Evolutionary conservation across 2,888 invertebrate species (phyloP), one percentile per base, ranked within the genome.

Genomic region (Orthosia gothica): DNA sequence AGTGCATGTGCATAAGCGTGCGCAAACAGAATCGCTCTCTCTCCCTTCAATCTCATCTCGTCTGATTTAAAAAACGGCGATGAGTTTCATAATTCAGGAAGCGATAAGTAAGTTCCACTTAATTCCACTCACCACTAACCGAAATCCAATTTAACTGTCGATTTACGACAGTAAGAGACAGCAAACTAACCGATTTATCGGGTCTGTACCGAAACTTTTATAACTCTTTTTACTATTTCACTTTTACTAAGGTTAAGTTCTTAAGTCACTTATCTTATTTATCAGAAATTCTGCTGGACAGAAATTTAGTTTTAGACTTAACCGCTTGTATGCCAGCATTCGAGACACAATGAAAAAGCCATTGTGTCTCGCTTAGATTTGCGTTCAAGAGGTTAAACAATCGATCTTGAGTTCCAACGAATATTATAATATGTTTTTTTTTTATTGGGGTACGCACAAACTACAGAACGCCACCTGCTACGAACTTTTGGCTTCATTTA

Each of bases 101-200:
- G 47, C 71, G 15, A 66, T 78, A 71, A 65, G 61, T 57, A 77
- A 66, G 66, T 67, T 63, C 18, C 61, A 77, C 65, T 77, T 77
- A 54, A 47, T 66, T 68, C 32, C 32, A 68, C 40, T 79, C 55
- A 52, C 68, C 65, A 49, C 64, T 74, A 61, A 79, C 74, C 57
- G 40, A 65, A 68, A 79, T 74, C 68, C 61, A 79, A 74, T 79
- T 79, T 79, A 69, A 74, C 57, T 65, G 54, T 32, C 76, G 68
- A 63, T 69, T 81, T 81, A 71, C 76, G 76, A 71, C 68, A 57
- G 47, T 45, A 59, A 47, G 54, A 54, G 66, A 76, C 55, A 58
- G 62, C 62, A 66, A 82, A 87, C 87, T 84, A 79, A 83, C 79
- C 75, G 81, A 83, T 87, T 87, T 88, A 87, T 62, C 78, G 83